Base-by-base conservation (phyloP, 2,888 invertebrate species). In the Ophion slaviceki region DNA sequence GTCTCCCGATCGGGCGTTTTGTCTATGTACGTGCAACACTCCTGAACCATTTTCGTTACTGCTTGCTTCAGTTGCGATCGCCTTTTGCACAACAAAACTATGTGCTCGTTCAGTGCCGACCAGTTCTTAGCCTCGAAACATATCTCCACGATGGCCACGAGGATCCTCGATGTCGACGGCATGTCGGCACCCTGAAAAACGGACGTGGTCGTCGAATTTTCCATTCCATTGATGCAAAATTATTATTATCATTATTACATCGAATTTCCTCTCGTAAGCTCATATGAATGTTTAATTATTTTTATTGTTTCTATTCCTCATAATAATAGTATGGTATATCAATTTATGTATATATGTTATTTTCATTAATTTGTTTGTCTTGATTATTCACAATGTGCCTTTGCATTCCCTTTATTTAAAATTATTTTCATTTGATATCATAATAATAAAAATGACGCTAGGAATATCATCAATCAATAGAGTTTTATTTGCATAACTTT, bases 31-130 rank as follows among this genome's bases (percentile, higher is more conserved):
- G 96, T 96, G 92, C 96, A 98, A 91, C 98, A 99, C 94, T 99
- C 98, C 94, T 99, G 98, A 84, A 99, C 97, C 98, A 98, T 98
- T 96, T 97, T 99, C 0, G 98, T 98, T 2, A 99, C 99, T 0
- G 99, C 98, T 94, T 98, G 97, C 94, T 99, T 99, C 17, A 99
- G 95, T 93, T 99, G 99, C 36, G 99, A 98, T 79, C 99, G 96
- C 90, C 99, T 96, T 93, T 99, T 99, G 1, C 99, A 98, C 80
- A 99, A 94, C 61, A 98, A 94, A 11, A 97, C 96, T 90, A 99
- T 97, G 92, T 99, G 98, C 93, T 99, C 99, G 95, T 99, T 99
- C 10, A 99, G 95, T 8, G 97, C 96, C 86, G 97, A 96, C 98
- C 98, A 99, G 92, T 99, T 98, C 89, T 97, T 97, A 0, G 97